Base-by-base conservation (phyloP, 2,113 vertebrate genomes). In the Artemisiospiza belli region DNA sequence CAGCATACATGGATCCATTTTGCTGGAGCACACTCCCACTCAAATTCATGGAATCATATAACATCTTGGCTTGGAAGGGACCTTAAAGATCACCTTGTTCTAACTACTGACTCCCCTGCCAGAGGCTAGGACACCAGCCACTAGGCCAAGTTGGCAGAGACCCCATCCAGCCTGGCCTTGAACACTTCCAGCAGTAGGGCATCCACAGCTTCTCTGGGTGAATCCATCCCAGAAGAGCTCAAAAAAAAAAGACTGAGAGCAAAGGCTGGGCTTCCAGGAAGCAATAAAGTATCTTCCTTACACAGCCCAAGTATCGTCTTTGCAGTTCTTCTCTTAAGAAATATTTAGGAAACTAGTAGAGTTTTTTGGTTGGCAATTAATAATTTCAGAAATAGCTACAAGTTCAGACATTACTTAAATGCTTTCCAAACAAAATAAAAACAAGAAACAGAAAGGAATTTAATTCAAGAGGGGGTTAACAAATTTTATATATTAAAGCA, bases 1-100 rank as follows among this genome's bases (percentile, higher is more conserved):
- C 66, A 25, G 13, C 33, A 30, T 19, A 43, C 11, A 35, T 0
- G 2, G 15, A n/a, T 14, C 2, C 10, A 35, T 35, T 23, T 67
- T 59, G 12, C 47, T 28, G 9, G 23, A 63, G 8, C 18, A 70
- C 1, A 1, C 2, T 63, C 19, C 9, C 20, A 30, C 17, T 52
- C 23, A 31, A 51, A 55, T 62, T 66, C 31, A 55, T 28, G 25
- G n/a, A 46, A 52, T n/a, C 39, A 39, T 3, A 52, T 23, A 68
- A 54, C 13, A 10, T 15, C 33, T 74, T 67, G 44, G 15, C 23
- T 52, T 67, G 28, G 19, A n/a, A 74, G 12, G 5, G 23, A 37
- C 15, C 22, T 39, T 59, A 28, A 37, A 44, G 18, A 33, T 37
- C 12, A 16, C 19, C 18, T 51, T 51, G 12, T 58, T 39, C 27